A percentile compares a stretch with the other conserved stretches of the same genome.
phyloP scores from a whole-genome alignment of 37 sponge, comb jelly and placozoan species.

The Agelas oroides region DNA sequence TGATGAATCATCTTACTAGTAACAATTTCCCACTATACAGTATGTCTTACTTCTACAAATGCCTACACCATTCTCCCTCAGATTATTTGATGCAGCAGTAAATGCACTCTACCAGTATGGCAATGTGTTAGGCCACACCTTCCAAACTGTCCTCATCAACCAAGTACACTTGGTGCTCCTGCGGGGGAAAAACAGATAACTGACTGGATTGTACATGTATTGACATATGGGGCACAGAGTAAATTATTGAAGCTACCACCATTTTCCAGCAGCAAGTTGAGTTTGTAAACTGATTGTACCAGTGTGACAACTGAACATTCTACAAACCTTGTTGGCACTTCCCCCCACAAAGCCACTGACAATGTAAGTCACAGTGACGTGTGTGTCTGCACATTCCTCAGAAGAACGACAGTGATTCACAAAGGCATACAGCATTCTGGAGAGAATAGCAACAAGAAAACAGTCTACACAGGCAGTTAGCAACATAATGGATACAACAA shows the following conservation, averaged over 20 bases:
- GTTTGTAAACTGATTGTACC: too few species aligned
- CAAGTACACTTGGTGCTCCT: conserved; percentile 37
- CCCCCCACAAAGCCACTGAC: conserved; percentile 33
- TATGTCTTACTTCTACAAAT: too few species aligned
- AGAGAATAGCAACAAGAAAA: not conserved
- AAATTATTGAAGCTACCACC: too few species aligned
- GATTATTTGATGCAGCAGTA: too few species aligned
- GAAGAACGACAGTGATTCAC: conserved; percentile 17
- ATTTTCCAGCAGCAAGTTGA: too few species aligned
- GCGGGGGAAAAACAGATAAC: not conserved
- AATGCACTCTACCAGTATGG: too few species aligned
- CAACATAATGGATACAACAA: too few species aligned
- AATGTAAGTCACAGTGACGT: conserved; percentile 40
- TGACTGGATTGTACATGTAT: conserved; percentile 9
- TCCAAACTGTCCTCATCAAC: conserved; percentile 59
- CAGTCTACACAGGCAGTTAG: not conserved
- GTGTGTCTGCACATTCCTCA: not conserved
- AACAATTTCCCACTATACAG: too few species aligned
- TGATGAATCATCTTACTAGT: too few species aligned
- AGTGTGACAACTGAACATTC: too few species aligned
- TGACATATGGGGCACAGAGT: not conserved
- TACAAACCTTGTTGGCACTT: conserved; percentile 2
- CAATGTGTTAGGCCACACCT: conserved; percentile 15
- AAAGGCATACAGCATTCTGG: conserved; percentile 72
- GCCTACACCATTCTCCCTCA: too few species aligned